phyloP scores from a whole-genome alignment of 1,140 invertebrate genomes.

The Matsumurasca onukii region DNA sequence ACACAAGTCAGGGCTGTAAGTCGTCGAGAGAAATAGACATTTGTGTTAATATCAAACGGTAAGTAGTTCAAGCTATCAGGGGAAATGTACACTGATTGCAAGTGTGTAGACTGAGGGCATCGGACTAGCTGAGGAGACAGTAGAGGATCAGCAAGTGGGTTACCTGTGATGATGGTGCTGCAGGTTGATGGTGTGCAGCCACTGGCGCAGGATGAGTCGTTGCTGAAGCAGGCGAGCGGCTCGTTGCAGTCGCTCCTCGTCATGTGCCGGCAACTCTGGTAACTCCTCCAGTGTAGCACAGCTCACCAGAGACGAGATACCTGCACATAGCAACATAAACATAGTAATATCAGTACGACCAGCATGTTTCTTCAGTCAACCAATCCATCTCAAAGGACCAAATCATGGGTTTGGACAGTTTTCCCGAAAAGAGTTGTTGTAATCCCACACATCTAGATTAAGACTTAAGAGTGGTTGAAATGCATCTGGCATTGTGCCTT shows the following conservation, averaged over 20 bases:
- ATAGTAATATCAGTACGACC: neutral
- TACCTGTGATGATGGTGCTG: slow-evolving; percentile 75
- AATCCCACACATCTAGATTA: neutral
- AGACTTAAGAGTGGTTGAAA: neutral
- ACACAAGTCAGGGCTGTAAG: neutral
- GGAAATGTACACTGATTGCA: neutral
- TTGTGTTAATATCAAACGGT: neutral
- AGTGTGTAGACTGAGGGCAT: neutral
- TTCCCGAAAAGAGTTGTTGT: neutral
- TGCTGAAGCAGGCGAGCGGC: slow-evolving; percentile 76
- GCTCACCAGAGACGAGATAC: slow-evolving; percentile 76
- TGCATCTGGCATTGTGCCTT: slow-evolving; percentile 1
- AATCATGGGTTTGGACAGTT: neutral
- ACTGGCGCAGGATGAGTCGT: slow-evolving; percentile 75
- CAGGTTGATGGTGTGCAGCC: slow-evolving; percentile 69
- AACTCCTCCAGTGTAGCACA: slow-evolving; percentile 67
- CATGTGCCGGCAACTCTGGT: slow-evolving; percentile 73
- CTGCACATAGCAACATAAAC: slow-evolving; percentile 49
- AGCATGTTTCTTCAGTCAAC: neutral
- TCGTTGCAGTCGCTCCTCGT: slow-evolving; percentile 74
- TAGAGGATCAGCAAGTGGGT: slow-evolving; percentile 32
- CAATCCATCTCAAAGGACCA: neutral
- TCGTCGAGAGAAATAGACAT: neutral
- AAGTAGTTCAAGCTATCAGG: neutral
- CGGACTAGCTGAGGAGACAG: neutral